Evolutionary conservation across 2,797 vertebrate species (phyloP).

Genomic region (Pipistrellus pygmaeus): DNA sequence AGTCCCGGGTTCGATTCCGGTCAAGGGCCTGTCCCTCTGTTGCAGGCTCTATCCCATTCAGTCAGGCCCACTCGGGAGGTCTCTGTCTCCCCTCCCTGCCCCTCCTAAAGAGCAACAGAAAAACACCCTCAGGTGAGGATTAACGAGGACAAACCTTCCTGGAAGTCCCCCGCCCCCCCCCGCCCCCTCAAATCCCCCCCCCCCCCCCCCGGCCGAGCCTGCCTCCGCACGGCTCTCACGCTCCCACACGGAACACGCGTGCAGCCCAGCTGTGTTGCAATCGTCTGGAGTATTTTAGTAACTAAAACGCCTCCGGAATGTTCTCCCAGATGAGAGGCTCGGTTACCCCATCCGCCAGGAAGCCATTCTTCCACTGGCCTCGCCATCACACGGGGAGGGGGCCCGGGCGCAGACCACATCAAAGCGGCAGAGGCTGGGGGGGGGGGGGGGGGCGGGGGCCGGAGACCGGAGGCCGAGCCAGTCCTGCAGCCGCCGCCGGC

Average conservation of each 20-base stretch:
- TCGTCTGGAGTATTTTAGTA: conserved; percentile 30
- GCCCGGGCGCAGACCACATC: conserved; percentile 57
- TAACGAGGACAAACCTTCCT: too few relatives aligned
- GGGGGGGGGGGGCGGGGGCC: not conserved
- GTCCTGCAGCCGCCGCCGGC: not conserved
- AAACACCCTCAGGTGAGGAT: not conserved
- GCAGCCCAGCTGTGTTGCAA: not conserved
- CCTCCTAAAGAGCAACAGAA: too few relatives aligned
- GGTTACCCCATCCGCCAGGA: conserved; percentile 56
- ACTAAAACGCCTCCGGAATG: conserved; percentile 1
- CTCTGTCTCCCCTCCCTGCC: not conserved
- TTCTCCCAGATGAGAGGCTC: conserved; percentile 62
- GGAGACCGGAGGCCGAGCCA: not conserved
- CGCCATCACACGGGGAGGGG: conserved; percentile 46
- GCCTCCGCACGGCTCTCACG: not conserved
- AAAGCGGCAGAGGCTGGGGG: conserved; percentile 25
- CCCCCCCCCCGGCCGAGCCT: fast-evolving
- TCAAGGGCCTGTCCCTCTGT: not conserved
- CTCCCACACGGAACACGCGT: not conserved
- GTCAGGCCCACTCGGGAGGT: too few relatives aligned
- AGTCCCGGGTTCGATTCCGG: too few relatives aligned
- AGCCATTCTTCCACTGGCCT: conserved; percentile 65
- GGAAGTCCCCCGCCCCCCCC: too few relatives aligned
- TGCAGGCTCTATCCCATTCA: not conserved
- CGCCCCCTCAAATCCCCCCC: too few relatives aligned